These are phyloP conservation scores for Malurus elegans DNA, from an alignment of 2,113 vertebrate genomes.

Conservation along the genomic window DNA sequence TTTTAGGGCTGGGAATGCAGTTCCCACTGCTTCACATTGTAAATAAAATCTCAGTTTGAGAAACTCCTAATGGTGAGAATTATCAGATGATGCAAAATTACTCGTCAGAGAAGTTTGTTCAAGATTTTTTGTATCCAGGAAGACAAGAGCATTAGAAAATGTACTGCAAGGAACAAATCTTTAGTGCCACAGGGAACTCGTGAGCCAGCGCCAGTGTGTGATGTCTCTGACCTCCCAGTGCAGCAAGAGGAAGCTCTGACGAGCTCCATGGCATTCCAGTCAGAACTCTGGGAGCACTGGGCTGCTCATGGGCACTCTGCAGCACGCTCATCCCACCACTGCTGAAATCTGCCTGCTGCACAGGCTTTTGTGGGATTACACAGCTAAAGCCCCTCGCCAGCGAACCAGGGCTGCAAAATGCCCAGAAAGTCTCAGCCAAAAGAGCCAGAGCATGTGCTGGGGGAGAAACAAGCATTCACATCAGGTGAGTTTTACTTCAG, in stretches of 20 bases:
- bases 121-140: not conserved
- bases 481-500: slow-evolving; percentile 7
- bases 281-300: not conserved
- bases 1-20: not conserved
- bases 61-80: not conserved
- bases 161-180: not conserved
- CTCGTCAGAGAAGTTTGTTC: not conserved
- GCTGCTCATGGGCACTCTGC: not conserved
- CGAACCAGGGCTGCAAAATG: not conserved
- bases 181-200: fast-evolving
- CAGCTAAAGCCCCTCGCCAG: not conserved
- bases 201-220: not conserved
- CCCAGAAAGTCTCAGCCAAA: not conserved
- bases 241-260: not conserved
- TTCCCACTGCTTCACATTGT: not conserved
- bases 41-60: not conserved
- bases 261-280: not conserved
- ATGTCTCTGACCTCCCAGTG: not conserved
- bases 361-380: not conserved
- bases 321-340: fast-evolving
- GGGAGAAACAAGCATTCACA: not conserved
- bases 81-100: not conserved
- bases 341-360: not conserved
- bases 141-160: not conserved
- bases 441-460: not conserved